phyloP scores from a whole-genome alignment of 1,140 invertebrate genomes.

The Macrobrachium nipponense region DNA sequence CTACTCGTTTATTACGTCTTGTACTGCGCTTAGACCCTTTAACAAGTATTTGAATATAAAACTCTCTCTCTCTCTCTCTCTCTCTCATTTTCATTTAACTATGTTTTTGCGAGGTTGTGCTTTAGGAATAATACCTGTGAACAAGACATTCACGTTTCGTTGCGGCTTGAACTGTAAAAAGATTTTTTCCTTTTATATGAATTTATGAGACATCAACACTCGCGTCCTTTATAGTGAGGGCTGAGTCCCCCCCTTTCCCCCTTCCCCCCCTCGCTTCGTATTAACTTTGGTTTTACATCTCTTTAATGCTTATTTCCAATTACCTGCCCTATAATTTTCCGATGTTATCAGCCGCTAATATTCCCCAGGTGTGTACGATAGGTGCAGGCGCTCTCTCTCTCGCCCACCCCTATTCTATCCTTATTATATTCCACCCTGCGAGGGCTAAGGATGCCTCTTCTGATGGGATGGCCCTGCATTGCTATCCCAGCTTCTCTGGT shows the following conservation, averaged over 20 bases:
- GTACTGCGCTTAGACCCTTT: no score
- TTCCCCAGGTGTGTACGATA: no score
- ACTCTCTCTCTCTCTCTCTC: no score
- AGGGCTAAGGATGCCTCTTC: neutral
- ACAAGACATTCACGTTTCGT: no score
- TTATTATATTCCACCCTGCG: neutral
- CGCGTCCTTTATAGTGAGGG: neutral
- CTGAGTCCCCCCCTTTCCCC: neutral
- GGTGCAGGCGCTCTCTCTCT: neutral
- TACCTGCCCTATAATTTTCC: conserved; percentile 29
- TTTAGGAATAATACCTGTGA: neutral
- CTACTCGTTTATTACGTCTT: no score
- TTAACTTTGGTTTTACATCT: conserved; percentile 37
- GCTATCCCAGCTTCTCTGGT: neutral
- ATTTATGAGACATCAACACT: no score
- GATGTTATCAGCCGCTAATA: conserved; percentile 35
- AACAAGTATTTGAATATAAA: no score
- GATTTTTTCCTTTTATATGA: no score
- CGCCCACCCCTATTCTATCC: neutral
- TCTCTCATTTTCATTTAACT: neutral
- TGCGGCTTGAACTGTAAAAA: no score
- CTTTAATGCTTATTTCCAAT: conserved; percentile 33
- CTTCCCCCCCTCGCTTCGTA: neutral
- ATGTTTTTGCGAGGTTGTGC: neutral
- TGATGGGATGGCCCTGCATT: no score